A percentile compares a stretch with the other conserved stretches of the same genome.
Conservation (phyloP, 2,797 vertebrate species). For the Selene dorsalis region DNA sequence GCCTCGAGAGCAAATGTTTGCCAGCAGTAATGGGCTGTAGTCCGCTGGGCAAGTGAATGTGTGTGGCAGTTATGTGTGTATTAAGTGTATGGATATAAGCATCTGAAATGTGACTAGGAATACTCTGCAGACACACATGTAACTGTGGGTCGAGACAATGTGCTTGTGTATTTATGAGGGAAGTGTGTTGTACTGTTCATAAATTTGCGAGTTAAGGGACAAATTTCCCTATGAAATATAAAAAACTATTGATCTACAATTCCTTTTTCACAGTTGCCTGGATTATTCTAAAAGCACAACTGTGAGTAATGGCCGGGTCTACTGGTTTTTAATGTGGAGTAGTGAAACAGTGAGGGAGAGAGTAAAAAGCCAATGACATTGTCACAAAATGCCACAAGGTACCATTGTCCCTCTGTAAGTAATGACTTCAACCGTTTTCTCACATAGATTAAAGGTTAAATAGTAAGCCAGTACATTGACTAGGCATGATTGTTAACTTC, state of each 20-base stretch:
- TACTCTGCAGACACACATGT: constrained; percentile 6
- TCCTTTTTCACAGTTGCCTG: constrained; percentile 46
- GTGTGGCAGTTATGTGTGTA: constrained; percentile 31
- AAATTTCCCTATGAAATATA: constrained; percentile 5
- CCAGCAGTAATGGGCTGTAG: constrained; percentile 67
- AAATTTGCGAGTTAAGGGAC: not conserved
- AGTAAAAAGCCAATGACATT: constrained; percentile 53
- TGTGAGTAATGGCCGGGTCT: constrained; percentile 44
- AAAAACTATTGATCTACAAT: constrained; percentile 17
- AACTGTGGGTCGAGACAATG: constrained; percentile 9
- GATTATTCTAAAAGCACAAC: constrained; percentile 53
- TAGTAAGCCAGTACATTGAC: constrained; percentile 50
- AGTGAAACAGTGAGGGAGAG: constrained; percentile 48
- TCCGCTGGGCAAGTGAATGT: constrained; percentile 51
- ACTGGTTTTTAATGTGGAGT: constrained; percentile 62
- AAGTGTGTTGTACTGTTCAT: not conserved
- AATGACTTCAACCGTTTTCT: constrained; percentile 54
- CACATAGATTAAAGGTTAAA: constrained; percentile 73
- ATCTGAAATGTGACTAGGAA: constrained; percentile 33
- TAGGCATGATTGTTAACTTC: constrained; percentile 48
- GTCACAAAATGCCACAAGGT: constrained; percentile 65
- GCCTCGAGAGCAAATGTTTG: constrained; percentile 74
- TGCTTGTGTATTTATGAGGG: constrained; percentile 2
- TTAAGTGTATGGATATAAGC: constrained; percentile 39
- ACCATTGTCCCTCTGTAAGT: constrained; percentile 41